Evolutionary conservation across 2,113 vertebrate genomes (phyloP).

Genomic region (Lipotes vexillifer): DNA sequence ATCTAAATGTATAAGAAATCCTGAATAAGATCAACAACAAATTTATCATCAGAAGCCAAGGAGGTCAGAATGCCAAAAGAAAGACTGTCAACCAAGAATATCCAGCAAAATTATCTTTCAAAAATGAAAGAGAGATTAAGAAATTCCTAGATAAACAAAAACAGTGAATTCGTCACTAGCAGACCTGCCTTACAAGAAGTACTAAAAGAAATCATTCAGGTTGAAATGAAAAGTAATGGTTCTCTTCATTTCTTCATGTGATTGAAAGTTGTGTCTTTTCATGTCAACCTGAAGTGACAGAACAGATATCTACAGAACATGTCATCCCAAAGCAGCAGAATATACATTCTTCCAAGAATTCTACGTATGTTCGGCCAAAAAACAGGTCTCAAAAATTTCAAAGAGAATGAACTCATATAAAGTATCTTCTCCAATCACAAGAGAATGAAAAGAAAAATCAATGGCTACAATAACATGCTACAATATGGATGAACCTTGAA

Average conservation of each 20-base stretch:
- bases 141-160: neutral
- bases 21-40: neutral
- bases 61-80: neutral
- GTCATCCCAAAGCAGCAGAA: neutral
- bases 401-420: neutral
- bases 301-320: neutral
- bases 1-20: neutral
- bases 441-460: neutral
- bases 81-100: neutral
- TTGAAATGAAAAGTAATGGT: neutral
- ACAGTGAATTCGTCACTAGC: neutral
- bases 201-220: neutral
- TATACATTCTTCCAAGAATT: neutral
- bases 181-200: neutral
- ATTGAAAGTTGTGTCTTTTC: neutral
- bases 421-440: neutral
- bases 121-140: neutral
- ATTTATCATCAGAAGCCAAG: neutral
- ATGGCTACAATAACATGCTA: neutral
- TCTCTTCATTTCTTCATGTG: neutral
- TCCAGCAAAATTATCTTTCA: neutral
- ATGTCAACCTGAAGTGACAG: neutral
- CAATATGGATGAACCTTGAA: neutral
- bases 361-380: neutral
- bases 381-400: neutral